A percentile compares a stretch with the other conserved stretches of the same genome.
These are phyloP conservation scores for Mastomys coucha DNA, from an alignment of 2,113 vertebrate genomes.

Conservation along the genomic window DNA sequence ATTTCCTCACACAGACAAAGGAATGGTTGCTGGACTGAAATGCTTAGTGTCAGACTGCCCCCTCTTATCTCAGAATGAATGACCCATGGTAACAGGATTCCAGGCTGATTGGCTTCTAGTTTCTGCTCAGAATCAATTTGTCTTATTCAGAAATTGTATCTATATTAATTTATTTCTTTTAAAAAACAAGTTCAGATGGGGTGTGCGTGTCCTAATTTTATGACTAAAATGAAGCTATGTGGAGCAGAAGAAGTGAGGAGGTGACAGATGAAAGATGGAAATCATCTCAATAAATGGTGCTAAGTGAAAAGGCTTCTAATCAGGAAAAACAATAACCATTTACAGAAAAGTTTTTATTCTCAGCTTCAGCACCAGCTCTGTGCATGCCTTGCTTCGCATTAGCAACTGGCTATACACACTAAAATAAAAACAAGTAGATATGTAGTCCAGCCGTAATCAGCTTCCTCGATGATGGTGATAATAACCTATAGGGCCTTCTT, in stretches of 20 bases:
- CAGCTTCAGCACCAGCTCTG: neutral
- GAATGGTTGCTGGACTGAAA: conserved; percentile 73
- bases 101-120: neutral
- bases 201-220: neutral
- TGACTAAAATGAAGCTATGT: neutral
- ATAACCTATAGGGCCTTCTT: neutral
- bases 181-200: neutral
- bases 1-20: conserved; percentile 79
- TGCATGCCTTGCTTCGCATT: neutral
- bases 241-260: neutral
- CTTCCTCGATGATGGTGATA: neutral
- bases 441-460: too few species aligned
- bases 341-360: neutral
- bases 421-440: neutral
- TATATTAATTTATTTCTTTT: conserved; percentile 44
- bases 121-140: conserved; percentile 41
- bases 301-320: neutral
- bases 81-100: neutral
- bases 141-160: conserved; percentile 23
- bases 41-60: conserved; percentile 76
- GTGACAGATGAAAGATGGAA: conserved; percentile 54
- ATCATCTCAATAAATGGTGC: neutral
- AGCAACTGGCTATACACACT: neutral
- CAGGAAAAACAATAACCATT: conserved; percentile 8
- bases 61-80: conserved; percentile 74